phyloP scores from a whole-genome alignment of 2,797 vertebrate species.

The Pyrocephalus nanus region DNA sequence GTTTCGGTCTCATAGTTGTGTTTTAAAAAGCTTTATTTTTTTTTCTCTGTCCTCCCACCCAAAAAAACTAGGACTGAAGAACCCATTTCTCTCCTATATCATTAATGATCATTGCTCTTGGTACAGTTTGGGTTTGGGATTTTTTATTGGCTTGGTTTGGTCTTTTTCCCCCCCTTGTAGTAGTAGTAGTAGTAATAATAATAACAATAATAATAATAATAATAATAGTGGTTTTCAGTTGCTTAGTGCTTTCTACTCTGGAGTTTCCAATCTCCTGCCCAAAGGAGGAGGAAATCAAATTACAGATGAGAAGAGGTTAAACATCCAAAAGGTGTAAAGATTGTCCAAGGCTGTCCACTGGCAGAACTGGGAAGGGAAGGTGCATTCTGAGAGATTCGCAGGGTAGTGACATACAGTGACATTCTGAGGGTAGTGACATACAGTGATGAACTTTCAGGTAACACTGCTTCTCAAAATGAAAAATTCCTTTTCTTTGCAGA shows the following conservation, averaged over 20 bases:
- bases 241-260: background rate
- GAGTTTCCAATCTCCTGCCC: background rate
- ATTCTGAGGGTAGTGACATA: background rate
- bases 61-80: background rate
- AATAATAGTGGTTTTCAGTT: background rate
- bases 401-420: background rate
- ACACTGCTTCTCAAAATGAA: background rate
- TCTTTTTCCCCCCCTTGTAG: background rate
- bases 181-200: background rate
- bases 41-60: background rate
- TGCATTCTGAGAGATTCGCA: background rate
- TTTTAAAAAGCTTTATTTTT: background rate
- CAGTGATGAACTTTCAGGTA: background rate
- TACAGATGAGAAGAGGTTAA: background rate
- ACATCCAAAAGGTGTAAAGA: background rate
- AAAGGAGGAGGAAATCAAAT: background rate
- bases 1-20: background rate
- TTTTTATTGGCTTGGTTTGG: background rate
- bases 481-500: background rate
- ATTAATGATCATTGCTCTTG: background rate
- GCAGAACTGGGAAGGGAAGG: background rate
- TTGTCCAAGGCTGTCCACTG: background rate
- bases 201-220: rapidly evolving
- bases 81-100: background rate
- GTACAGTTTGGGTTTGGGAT: background rate